These are phyloP conservation scores for Polydrusus tereticollis DNA, from an alignment of 2,888 invertebrate species.

Conservation along the genomic window DNA sequence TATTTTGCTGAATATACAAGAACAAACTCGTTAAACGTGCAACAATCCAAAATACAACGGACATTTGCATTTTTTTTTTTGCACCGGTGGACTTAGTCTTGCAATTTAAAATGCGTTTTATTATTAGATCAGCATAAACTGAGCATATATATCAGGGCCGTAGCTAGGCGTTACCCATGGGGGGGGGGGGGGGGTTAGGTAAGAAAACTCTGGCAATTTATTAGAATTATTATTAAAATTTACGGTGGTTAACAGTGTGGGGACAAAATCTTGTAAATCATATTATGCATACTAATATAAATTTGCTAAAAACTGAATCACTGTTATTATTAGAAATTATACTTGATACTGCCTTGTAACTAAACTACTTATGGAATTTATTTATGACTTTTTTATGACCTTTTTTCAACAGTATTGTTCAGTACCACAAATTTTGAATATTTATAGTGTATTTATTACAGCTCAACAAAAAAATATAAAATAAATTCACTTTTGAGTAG, in stretches of 20 bases:
- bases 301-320: neutral
- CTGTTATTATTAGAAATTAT: constrained; percentile 13
- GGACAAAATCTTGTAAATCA: no score
- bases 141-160: no score
- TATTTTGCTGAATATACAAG: constrained; percentile 5
- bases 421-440: neutral
- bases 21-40: constrained; percentile 6
- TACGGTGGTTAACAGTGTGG: no score
- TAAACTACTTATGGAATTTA: neutral
- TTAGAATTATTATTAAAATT: no score
- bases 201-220: no score
- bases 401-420: neutral
- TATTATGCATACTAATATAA: no score
- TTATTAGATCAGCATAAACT: neutral
- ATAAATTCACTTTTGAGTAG: no score
- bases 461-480: no score
- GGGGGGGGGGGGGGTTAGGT: no score
- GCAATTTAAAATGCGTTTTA: neutral
- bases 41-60: constrained; percentile 1
- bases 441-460: no score
- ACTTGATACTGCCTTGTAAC: neutral
- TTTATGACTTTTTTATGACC: neutral
- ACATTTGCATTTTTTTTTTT: neutral
- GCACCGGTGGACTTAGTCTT: no score
- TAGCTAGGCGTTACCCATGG: no score